Evolutionary conservation across 2,113 vertebrate species (phyloP), one percentile per base, ranked within the genome.

Genomic region (Pogonocichla stellata): DNA sequence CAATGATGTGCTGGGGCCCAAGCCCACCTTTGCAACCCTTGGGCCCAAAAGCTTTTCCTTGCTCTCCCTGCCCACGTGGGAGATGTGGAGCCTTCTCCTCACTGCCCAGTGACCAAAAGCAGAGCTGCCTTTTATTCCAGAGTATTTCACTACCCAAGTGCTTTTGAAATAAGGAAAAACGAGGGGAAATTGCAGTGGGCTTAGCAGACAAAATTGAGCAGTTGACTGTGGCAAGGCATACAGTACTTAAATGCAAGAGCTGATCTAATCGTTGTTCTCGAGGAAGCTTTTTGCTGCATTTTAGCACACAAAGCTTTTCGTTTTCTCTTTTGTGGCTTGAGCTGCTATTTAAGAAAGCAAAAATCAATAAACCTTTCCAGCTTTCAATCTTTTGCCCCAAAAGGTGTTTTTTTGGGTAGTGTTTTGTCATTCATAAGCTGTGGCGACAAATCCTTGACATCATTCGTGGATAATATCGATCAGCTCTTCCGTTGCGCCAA

Each of bases 371-470:
- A 98, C 98, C 98, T 98, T 99, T 99, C 98, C 98, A 98, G 98
- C 98, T 99, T 99, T 99, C 99, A 99, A 98, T 99, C 98, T 98
- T 98, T 98, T 96, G 94, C 98, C 98, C 98, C 98, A 98, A 97
- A 98, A 98, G 98, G 98, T 98, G 98, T 97, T 98, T 98, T 97
- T 98, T 97, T 97, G 96, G 96, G 95, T 95, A 97, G 97, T 96
- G 97, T 99, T 99, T 99, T 99, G 99, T 99, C 99, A 99, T 99
- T 99, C 99, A 98, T 99, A 99, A 99, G 99, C 98, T 98, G 98
- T 97, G 97, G 98, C 98, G 98, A 99, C 98, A 99, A 99, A 99
- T 99, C 98, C 99, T 99, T 99, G 98, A 99, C 99, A 99, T 99
- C 98, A 99, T 99, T 98, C 98, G 97, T 94, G 97, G 99, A 98